These are phyloP conservation scores for Philypnodon macrostomus DNA, from an alignment of 2,797 vertebrate species.

Conservation along the genomic window DNA sequence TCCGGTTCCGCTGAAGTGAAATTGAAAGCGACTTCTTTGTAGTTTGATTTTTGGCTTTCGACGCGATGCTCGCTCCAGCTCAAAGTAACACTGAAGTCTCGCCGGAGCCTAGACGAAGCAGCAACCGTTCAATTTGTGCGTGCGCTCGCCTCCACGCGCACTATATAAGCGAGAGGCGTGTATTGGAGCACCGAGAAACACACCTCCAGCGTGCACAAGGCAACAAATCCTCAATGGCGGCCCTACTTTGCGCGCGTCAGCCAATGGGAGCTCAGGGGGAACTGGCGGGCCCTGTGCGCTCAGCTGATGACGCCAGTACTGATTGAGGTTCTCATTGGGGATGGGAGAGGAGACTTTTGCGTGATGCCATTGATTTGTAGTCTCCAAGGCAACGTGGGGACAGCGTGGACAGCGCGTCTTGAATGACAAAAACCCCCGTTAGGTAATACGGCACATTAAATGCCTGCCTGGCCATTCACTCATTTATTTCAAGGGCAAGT, in stretches of 20 bases:
- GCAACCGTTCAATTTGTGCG: constrained; percentile 18
- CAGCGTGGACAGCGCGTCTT: constrained; percentile 31
- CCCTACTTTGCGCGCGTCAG: constrained; percentile 5
- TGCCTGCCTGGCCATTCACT: constrained; percentile 50
- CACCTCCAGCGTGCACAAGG: constrained; percentile 48
- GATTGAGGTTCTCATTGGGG: constrained; percentile 47
- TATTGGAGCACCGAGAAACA: constrained; percentile 36
- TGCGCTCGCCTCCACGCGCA: constrained; percentile 34
- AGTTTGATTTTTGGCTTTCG: neutral
- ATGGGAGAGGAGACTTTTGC: constrained; percentile 37
- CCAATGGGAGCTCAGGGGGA: constrained; percentile 63
- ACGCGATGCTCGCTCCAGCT: constrained; percentile 8
- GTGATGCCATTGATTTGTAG: constrained; percentile 65
- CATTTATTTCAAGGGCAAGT: constrained; percentile 63
- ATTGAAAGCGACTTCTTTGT: constrained; percentile 15
- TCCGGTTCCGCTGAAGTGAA: constrained; percentile 41
- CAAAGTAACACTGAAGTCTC: constrained; percentile 17
- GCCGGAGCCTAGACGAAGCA: neutral
- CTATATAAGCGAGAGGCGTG: constrained; percentile 71
- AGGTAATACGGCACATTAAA: constrained; percentile 52
- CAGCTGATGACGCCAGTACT: constrained; percentile 61
- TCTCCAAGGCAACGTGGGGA: constrained; percentile 66
- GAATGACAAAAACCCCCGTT: constrained; percentile 46
- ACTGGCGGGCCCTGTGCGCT: neutral
- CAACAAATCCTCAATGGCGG: constrained; percentile 71